Base-by-base conservation (phyloP, 2,797 vertebrate species). In the Perodicticus potto region DNA sequence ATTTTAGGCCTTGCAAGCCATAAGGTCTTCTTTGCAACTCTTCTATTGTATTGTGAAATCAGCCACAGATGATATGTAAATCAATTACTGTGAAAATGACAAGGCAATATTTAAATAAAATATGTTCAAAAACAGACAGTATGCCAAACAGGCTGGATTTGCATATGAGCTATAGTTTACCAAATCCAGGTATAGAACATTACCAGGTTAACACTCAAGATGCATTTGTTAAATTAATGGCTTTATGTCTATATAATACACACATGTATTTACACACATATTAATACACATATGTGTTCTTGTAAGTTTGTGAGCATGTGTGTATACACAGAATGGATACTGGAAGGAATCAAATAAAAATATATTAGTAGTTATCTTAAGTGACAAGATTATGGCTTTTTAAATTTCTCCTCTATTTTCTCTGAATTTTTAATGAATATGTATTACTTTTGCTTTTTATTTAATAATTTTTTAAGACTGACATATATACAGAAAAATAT, bases 281-380 rank as follows among this genome's bases (percentile, higher is more conserved):
- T 5, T 25, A 8, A 34, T 7, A 73, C 17, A 40, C 11, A 29
- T 3, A 29, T 7, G 14, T 29, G 9, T 63, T 6, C 88, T 55
- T 43, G 2, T 83, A 22, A 57, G 17, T 83, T 53, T 74, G 32
- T 65, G 40, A 34, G 11, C 25, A 7, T 87, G 19, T 40, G 7
- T 86, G 17, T 63, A 7, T 27, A 3, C 2, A 25, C 27, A 13
- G 11, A 91, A 93, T 78, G 13, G 55, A 72, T 40, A 87, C 72
- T 73, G 40, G 40, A 93, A 76, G 16, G 53, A 78, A 91, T 78
- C 22, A 77, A 73, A 76, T 82, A 12, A 91, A 88, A 84, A 70
- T 84, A 87, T 78, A 67, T 87, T 25, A 82, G 27, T 67, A 77
- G 34, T 65, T 95, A 40, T 49, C 14, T 37, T 77, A 67, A 59